A percentile compares a stretch with the other conserved stretches of the same genome.
Evolutionary conservation across 2,888 invertebrate species (phyloP).

Genomic region (Hirtodrosophila confusa): DNA sequence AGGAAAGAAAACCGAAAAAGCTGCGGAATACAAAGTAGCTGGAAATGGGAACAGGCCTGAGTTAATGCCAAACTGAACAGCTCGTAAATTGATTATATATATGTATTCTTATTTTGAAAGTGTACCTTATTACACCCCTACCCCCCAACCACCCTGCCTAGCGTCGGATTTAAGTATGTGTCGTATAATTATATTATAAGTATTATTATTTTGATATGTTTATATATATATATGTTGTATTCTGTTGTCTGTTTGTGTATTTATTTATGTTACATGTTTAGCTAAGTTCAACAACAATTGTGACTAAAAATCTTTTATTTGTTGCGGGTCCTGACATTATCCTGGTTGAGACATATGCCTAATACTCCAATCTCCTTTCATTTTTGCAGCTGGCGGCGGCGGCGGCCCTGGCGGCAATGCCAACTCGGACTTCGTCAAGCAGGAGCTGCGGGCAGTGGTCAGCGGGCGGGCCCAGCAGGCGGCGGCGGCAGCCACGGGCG

Average conservation of each 20-base stretch:
- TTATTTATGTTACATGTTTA: constrained; percentile 63
- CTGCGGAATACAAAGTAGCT: too few relatives aligned
- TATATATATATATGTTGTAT: constrained; percentile 52
- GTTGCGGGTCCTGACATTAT: constrained; percentile 26
- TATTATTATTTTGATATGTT: constrained; percentile 9
- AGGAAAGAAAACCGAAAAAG: too few relatives aligned
- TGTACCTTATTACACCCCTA: too few relatives aligned
- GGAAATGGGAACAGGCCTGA: too few relatives aligned
- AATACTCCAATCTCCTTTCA: not conserved
- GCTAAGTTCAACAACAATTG: constrained; percentile 45
- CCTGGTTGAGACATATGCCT: not conserved
- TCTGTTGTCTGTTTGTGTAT: constrained; percentile 58
- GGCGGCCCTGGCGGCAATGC: constrained; percentile 85
- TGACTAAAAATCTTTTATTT: constrained; percentile 60
- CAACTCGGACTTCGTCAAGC: constrained; percentile 94
- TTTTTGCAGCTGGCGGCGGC: constrained; percentile 61
- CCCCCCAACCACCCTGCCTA: not conserved
- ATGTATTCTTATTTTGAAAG: too few relatives aligned
- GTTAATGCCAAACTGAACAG: constrained; percentile 1
- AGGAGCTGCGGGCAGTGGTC: constrained; percentile 94
- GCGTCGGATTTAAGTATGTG: constrained; percentile 9
- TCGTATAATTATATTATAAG: constrained; percentile 15
- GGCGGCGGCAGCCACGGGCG: constrained; percentile 71
- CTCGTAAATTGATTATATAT: not conserved
- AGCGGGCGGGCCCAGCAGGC: constrained; percentile 90